Base-by-base conservation (phyloP, 1,140 invertebrate species). In the Euwallacea fornicatus region DNA sequence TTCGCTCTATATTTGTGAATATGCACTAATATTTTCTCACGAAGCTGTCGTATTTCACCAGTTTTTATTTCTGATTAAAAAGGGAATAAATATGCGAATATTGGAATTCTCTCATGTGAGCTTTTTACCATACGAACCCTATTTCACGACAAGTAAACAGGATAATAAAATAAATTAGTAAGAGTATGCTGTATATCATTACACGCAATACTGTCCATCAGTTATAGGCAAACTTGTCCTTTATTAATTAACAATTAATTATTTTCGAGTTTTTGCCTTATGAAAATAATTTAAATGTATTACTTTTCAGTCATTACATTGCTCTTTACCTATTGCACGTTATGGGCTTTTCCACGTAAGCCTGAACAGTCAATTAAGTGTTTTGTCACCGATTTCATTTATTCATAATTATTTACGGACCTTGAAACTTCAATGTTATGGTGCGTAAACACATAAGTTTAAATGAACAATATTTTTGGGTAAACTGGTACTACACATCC, bases 331-430 rank as follows among this genome's bases (percentile, higher is more conserved):
- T 33, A 33, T 2, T 33, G 21, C 21, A 33, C 1, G 21, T 33
- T 33, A 33, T 4, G 21, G 4, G 4, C 1, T 33, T 33, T 33
- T 33, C 4, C 21, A 33, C 21, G 21, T 33, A 33, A 4, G 4
- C 21, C 21, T 33, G 21, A 33, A 50, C 46, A 50, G 9, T 11
- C 6, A 2, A 11, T 13, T 10, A 50, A 41, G 42, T 15, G 7
- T 63, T 63, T 63, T 63, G 43, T 63, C 42, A 46, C 43, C 42
- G 11, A 13, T 63, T 63, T 42, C 44, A 63, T 13, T 63, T 41
- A 63, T 63, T 46, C 44, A 46, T 63, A 50, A 63, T 63, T 46
- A 63, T 60, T 60, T 42, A n/a, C 2, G 41, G 43, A 63, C 61
- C 61, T 63, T 63, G 61, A 42, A 42, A 42, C 9, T 6, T 60